Percentiles rank a stretch among this genome's conserved stretches.
phyloP scores from a whole-genome alignment of 2,888 invertebrate species.

The Drosophila infuscata region DNA sequence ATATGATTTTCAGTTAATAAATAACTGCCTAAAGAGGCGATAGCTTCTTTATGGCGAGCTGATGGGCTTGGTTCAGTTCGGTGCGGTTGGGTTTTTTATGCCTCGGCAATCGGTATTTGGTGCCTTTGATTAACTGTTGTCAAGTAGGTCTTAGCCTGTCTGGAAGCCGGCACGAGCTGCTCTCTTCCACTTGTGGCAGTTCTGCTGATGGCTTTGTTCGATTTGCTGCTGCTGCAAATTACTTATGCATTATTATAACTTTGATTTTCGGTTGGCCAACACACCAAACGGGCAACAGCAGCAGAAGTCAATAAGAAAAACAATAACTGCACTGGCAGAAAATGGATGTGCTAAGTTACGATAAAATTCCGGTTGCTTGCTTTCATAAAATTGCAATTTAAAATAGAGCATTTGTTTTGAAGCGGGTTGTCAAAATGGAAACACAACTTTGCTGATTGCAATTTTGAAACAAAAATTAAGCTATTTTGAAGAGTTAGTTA shows the following conservation, averaged over 20 bases:
- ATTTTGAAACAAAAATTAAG: not conserved
- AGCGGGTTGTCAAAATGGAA: not conserved
- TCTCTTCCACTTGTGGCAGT: constrained; percentile 8
- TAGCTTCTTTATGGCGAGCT: constrained; percentile 41
- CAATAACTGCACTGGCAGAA: not conserved
- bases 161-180: constrained; percentile 68
- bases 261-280: constrained; percentile 60
- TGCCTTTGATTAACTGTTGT: constrained; percentile 75
- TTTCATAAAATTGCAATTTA: not conserved
- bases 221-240: constrained; percentile 73
- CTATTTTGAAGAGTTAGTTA: not conserved
- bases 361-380: not conserved
- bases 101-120: constrained; percentile 23
- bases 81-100: not conserved
- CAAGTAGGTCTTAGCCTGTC: constrained; percentile 29
- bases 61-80: constrained; percentile 28
- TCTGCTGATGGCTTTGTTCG: constrained; percentile 65
- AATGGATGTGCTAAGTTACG: rapidly evolving
- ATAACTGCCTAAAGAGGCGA: constrained; percentile 68
- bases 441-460: not conserved
- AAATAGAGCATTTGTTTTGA: not conserved
- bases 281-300: not conserved
- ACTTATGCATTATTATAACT: constrained; percentile 79
- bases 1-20: constrained; percentile 80
- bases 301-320: constrained; percentile 36